Conservation (phyloP, 2,113 vertebrate species). For the Lathamus discolor region DNA sequence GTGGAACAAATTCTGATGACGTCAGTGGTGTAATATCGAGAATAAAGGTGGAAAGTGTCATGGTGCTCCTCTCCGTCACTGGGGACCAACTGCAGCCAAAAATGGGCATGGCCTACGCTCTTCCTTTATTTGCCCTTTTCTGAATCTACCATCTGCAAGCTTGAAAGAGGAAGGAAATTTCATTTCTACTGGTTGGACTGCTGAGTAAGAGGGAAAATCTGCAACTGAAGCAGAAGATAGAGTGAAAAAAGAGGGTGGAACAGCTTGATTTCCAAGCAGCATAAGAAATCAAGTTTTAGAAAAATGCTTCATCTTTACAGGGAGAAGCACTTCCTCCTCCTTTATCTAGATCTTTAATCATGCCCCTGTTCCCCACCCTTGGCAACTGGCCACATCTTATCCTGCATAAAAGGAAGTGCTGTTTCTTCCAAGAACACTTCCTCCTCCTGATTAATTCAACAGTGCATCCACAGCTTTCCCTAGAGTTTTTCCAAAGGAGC, state of each 20-base stretch:
- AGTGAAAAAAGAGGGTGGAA: not conserved
- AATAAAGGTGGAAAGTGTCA: not conserved
- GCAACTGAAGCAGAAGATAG: slow-evolving; percentile 41
- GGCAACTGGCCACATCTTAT: slow-evolving; percentile 7
- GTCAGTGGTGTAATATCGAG: not conserved
- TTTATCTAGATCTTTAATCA: not conserved
- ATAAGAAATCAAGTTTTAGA: not conserved
- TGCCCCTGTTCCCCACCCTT: not conserved
- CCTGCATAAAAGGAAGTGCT: slow-evolving; percentile 65
- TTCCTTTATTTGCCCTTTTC: not conserved
- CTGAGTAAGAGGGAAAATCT: slow-evolving; percentile 53
- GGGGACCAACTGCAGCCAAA: not conserved
- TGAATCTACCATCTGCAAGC: not conserved
- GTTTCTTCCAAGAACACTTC: slow-evolving; percentile 70
- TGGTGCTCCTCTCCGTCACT: not conserved
- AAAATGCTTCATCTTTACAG: slow-evolving; percentile 13
- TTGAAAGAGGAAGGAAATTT: slow-evolving; percentile 59
- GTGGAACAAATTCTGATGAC: not conserved
- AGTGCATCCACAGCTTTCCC: slow-evolving; percentile 14
- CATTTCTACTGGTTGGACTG: slow-evolving; percentile 4
- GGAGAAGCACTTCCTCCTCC: slow-evolving; percentile 21
- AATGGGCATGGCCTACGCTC: not conserved
- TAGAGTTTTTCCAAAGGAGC: slow-evolving; percentile 27
- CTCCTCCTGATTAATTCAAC: slow-evolving; percentile 64
- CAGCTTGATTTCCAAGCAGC: not conserved